Conservation (phyloP, 2,888 invertebrate genomes). For the Philereme transversata region DNA sequence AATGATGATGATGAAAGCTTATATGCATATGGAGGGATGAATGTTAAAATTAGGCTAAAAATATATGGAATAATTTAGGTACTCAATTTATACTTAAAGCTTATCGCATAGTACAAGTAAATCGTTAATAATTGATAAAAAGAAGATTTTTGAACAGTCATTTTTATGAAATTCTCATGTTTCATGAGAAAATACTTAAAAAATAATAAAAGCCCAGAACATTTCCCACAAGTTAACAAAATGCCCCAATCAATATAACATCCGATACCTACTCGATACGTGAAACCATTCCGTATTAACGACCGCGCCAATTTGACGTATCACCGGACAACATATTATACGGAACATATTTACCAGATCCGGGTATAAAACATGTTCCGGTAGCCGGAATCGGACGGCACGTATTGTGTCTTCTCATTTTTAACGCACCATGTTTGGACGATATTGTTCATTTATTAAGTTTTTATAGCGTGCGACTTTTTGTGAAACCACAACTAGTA, state of each 20-base stretch:
- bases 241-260: neutral
- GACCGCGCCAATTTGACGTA: conserved; percentile 1
- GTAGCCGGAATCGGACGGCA: conserved; percentile 12
- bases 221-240: too few relatives aligned
- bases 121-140: too few relatives aligned
- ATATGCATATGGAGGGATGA: too few relatives aligned
- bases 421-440: conserved; percentile 24
- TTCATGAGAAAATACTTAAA: too few relatives aligned
- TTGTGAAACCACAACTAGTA: neutral
- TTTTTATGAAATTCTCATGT: too few relatives aligned
- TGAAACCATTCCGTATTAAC: neutral
- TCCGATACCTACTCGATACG: neutral
- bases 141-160: too few relatives aligned
- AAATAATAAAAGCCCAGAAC: too few relatives aligned
- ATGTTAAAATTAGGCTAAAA: too few relatives aligned
- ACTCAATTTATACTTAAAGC: too few relatives aligned
- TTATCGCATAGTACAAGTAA: too few relatives aligned
- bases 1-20: too few relatives aligned
- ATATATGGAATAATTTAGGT: too few relatives aligned
- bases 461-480: conserved; percentile 18
- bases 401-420: conserved; percentile 25
- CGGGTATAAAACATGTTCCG: conserved; percentile 15
- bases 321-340: conserved; percentile 9
- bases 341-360: conserved; percentile 4
- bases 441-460: conserved; percentile 19